Conservation (phyloP, 2,797 vertebrate species). For the Acrocephalus scirpaceus region DNA sequence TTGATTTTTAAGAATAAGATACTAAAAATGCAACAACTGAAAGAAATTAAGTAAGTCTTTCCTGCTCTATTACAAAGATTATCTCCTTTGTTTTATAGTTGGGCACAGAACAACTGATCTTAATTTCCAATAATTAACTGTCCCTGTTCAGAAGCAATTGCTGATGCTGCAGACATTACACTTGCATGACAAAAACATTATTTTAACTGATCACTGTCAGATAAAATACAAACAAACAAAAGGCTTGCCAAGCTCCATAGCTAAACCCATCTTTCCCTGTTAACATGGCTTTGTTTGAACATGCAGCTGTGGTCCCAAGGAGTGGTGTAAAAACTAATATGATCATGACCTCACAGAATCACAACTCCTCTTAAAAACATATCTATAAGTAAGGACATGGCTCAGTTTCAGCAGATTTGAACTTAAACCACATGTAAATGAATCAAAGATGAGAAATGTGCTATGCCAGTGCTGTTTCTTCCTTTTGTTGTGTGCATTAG, state of each 20-base stretch:
- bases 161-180: not conserved
- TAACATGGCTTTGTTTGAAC: not conserved
- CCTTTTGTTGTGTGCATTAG: not conserved
- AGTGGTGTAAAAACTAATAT: not conserved
- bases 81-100: not conserved
- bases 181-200: not conserved
- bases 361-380: not conserved
- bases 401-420: not conserved
- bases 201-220: conserved; percentile 17
- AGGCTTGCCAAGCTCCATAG: conserved; percentile 1
- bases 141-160: conserved; percentile 5
- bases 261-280: not conserved
- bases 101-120: not conserved
- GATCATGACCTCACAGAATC: not conserved
- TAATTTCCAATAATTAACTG: not conserved
- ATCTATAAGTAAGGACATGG: not conserved
- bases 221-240: conserved; percentile 39
- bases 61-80: not conserved
- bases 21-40: not conserved
- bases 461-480: not conserved
- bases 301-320: not conserved
- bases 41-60: not conserved
- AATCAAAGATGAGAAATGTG: not conserved
- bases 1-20: not conserved
- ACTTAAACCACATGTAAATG: not conserved